These are phyloP conservation scores for Carettochelys insculpta DNA, from an alignment of 2,113 vertebrate genomes.

Conservation along the genomic window DNA sequence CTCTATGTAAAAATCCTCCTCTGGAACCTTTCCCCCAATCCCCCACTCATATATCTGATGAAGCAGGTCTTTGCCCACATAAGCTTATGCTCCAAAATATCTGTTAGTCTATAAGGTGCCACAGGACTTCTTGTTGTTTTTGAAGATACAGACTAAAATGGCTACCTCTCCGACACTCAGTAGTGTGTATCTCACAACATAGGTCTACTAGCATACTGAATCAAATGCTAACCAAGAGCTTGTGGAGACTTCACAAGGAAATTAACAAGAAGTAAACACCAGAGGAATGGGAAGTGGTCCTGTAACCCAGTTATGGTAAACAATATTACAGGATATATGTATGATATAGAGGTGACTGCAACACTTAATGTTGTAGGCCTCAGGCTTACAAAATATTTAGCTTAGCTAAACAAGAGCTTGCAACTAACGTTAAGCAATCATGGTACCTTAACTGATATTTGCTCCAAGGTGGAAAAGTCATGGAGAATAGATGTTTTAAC, in stretches of 20 bases:
- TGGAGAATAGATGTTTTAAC: too few relatives aligned
- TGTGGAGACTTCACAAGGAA: not conserved
- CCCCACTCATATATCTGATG: too few relatives aligned
- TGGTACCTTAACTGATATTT: not conserved
- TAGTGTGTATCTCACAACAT: not conserved
- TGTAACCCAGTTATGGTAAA: not conserved
- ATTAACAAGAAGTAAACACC: not conserved
- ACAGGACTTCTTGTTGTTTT: too few relatives aligned
- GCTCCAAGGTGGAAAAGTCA: not conserved
- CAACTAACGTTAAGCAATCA: not conserved
- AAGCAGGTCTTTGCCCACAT: too few relatives aligned
- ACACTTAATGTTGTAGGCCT: not conserved
- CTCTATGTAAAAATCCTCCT: too few relatives aligned
- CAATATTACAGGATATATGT: not conserved
- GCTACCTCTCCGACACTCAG: too few relatives aligned
- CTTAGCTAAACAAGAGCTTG: not conserved
- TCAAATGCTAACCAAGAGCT: not conserved
- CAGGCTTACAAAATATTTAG: not conserved
- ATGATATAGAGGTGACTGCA: not conserved
- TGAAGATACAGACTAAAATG: too few relatives aligned
- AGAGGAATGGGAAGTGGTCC: too few relatives aligned
- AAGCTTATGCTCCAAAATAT: too few relatives aligned
- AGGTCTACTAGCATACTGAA: not conserved
- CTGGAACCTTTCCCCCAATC: too few relatives aligned
- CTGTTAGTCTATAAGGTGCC: too few relatives aligned